Evolutionary conservation across 2,113 vertebrate genomes (phyloP).

Genomic region (Phaethon lepturus): DNA sequence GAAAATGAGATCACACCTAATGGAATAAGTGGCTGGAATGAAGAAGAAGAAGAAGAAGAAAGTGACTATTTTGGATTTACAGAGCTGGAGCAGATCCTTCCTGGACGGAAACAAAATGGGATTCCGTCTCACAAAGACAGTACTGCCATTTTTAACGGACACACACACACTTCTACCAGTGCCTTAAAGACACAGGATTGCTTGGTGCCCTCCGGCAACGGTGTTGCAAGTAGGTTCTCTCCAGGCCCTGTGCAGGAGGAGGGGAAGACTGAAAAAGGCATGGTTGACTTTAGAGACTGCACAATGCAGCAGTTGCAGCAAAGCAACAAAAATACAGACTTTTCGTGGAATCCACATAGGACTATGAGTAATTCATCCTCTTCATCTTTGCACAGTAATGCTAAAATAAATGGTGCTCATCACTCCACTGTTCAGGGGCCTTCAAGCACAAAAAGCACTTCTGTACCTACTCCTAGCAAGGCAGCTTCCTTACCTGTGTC

Average conservation of each 20-base stretch:
- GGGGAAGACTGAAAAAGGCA: slow-evolving; percentile 61
- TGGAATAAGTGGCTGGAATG: slow-evolving; percentile 79
- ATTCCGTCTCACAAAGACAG: slow-evolving; percentile 70
- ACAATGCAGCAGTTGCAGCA: slow-evolving; percentile 65
- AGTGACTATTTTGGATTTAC: slow-evolving; percentile 47
- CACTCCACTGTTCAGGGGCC: slow-evolving; percentile 79
- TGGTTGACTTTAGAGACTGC: slow-evolving; percentile 76
- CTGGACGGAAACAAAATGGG: slow-evolving; percentile 68
- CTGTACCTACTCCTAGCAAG: slow-evolving; percentile 68
- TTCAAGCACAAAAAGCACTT: slow-evolving; percentile 86
- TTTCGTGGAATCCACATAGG: slow-evolving; percentile 69
- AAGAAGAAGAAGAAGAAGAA: slow-evolving; percentile 64
- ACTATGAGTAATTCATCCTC: slow-evolving; percentile 73
- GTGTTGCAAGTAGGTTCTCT: slow-evolving; percentile 65
- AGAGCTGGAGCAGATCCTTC: slow-evolving; percentile 69
- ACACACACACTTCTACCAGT: slow-evolving; percentile 84
- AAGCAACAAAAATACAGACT: slow-evolving; percentile 69
- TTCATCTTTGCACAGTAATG: slow-evolving; percentile 78
- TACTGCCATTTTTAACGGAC: slow-evolving; percentile 84
- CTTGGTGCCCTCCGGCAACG: slow-evolving; percentile 64
- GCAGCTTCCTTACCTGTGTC: slow-evolving; percentile 66
- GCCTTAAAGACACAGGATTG: slow-evolving; percentile 92
- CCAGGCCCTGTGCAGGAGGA: slow-evolving; percentile 68
- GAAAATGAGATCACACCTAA: slow-evolving; percentile 77
- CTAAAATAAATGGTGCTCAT: slow-evolving; percentile 90